phyloP scores from a whole-genome alignment of 1,140 invertebrate species.

The Drosophila nebulosa region DNA sequence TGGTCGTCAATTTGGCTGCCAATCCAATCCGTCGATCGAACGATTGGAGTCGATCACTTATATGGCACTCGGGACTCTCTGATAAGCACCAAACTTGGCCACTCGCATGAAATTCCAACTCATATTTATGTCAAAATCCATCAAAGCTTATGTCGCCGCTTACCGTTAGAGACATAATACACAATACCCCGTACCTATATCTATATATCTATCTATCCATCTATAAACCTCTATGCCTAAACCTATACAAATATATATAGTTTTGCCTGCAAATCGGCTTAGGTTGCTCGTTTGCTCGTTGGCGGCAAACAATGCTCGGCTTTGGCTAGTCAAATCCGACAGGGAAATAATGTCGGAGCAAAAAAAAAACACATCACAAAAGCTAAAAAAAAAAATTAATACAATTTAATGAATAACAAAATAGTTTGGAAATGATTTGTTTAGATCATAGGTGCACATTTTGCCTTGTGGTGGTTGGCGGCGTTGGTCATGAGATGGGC shows the following conservation, averaged over 20 bases:
- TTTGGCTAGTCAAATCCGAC: conserved; percentile 66
- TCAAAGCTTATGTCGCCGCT: conserved; percentile 76
- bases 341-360: conserved; percentile 68
- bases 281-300: conserved; percentile 7
- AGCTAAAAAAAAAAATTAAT: conserved; percentile 29
- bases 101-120: conserved; percentile 63
- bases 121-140: conserved; percentile 79
- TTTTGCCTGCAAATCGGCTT: conserved; percentile 44
- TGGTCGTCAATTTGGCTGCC: conserved; percentile 57
- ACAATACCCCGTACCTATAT: background rate
- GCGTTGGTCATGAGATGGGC: background rate
- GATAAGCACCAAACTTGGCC: conserved; percentile 68
- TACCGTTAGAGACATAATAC: conserved; percentile 51
- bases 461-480: background rate
- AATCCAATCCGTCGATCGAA: conserved; percentile 29
- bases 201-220: background rate
- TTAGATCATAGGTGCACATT: conserved; percentile 44
- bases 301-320: conserved; percentile 55
- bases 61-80: conserved; percentile 37
- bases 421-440: conserved; percentile 69
- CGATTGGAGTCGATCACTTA: conserved; percentile 27
- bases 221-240: background rate
- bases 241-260: conserved; percentile 13
- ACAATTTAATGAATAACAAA: conserved; percentile 71
- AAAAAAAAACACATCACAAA: conserved; percentile 39